Evolutionary conservation across 2,797 vertebrate genomes (phyloP).

Genomic region (Gymnopithys bicolor): DNA sequence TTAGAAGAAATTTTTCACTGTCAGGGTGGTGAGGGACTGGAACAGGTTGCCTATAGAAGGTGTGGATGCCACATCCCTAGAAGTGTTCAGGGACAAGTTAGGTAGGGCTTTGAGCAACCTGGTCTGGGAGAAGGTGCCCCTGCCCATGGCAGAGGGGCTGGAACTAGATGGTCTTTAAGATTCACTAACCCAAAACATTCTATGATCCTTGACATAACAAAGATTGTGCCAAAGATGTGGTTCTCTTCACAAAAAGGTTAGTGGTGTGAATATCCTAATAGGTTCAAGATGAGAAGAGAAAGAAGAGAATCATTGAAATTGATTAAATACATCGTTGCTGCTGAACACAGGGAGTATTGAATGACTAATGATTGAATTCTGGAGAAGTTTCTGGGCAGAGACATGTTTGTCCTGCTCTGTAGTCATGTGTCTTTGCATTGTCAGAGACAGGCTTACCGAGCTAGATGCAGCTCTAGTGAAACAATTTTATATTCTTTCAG

Average conservation of each 20-base stretch:
- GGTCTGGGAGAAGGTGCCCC: neutral
- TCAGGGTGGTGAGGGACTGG: neutral
- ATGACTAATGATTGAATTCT: neutral
- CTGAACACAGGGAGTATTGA: neutral
- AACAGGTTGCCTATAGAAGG: neutral
- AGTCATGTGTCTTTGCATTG: neutral
- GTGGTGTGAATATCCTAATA: neutral
- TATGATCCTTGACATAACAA: neutral
- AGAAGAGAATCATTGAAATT: neutral
- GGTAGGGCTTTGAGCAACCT: neutral
- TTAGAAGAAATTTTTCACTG: neutral
- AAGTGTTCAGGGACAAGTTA: neutral
- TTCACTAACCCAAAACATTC: neutral
- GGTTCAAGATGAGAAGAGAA: neutral
- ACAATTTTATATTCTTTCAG: neutral
- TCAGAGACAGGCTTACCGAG: neutral
- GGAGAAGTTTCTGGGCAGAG: neutral
- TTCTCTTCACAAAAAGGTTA: neutral
- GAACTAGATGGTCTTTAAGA: neutral
- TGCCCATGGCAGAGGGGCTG: accelerated
- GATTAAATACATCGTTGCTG: neutral
- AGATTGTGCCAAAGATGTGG: neutral
- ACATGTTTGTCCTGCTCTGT: neutral
- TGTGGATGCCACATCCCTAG: neutral
- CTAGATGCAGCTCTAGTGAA: neutral